A percentile compares a stretch with the other conserved stretches of the same genome.
phyloP scores from a whole-genome alignment of 2,797 vertebrate genomes.

The Melanogrammus aeglefinus region DNA sequence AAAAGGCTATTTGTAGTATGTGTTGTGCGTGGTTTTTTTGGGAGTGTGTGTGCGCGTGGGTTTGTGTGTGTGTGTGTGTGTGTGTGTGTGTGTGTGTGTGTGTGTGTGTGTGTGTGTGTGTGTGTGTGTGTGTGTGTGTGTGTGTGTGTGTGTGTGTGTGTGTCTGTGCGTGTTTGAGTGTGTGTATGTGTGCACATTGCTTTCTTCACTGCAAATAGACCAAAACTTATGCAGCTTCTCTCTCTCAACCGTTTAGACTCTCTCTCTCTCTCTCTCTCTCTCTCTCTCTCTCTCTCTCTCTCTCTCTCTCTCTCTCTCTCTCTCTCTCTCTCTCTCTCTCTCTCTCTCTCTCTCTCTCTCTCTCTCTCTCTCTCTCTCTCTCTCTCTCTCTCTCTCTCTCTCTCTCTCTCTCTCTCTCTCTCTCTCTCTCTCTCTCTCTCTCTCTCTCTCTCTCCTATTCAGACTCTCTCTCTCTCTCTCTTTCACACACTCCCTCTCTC shows the following conservation, averaged over 20 bases:
- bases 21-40: not conserved
- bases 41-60: too few species aligned
- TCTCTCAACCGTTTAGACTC: not conserved
- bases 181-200: constrained; percentile 35
- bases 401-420: constrained; percentile 4
- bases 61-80: too few species aligned
- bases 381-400: too few species aligned
- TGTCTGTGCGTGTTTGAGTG: too few species aligned
- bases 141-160: too few species aligned
- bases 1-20: not conserved
- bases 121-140: too few species aligned
- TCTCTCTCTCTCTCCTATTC: not conserved
- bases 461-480: too few species aligned
- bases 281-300: not conserved
- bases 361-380: not conserved
- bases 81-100: too few species aligned
- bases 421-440: not conserved
- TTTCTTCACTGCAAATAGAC: constrained; percentile 24
- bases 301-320: too few species aligned
- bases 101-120: too few species aligned
- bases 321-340: not conserved
- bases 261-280: not conserved
- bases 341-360: too few species aligned
- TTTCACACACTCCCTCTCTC: too few species aligned
- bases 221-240: not conserved